phyloP scores from a whole-genome alignment of 2,113 vertebrate species.

The Hypocryptadius cinnamomeus region DNA sequence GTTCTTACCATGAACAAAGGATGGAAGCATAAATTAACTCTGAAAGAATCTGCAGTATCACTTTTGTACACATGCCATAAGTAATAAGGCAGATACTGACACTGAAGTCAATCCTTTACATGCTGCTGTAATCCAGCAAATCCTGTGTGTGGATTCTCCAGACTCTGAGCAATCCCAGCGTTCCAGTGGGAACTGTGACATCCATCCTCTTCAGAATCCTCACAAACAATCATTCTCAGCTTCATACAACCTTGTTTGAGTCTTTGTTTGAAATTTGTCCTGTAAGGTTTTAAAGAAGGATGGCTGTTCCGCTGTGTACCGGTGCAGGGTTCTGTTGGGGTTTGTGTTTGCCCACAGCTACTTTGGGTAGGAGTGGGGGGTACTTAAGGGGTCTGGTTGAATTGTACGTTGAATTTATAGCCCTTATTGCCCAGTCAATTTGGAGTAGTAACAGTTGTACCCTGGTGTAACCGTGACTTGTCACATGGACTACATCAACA shows the following conservation, averaged over 20 bases:
- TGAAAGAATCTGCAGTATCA: background rate
- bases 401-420: constrained; percentile 30
- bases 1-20: constrained; percentile 2
- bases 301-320: background rate
- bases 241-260: background rate
- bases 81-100: constrained; percentile 35
- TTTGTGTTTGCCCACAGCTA: background rate
- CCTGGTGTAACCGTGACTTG: background rate
- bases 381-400: background rate
- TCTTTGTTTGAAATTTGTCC: background rate
- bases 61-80: background rate
- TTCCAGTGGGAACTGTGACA: background rate
- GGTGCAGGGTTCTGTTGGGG: background rate
- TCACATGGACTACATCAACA: background rate
- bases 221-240: background rate
- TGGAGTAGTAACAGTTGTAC: background rate
- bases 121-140: background rate
- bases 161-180: background rate
- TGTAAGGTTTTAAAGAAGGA: background rate
- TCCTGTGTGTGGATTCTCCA: background rate
- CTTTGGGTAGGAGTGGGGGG: background rate
- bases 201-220: background rate
- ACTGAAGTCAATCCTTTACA: background rate
- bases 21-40: constrained; percentile 15
- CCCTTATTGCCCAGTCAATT: constrained; percentile 49